Base-by-base conservation (phyloP, 2,888 invertebrate genomes). In the Unio delphinus region DNA sequence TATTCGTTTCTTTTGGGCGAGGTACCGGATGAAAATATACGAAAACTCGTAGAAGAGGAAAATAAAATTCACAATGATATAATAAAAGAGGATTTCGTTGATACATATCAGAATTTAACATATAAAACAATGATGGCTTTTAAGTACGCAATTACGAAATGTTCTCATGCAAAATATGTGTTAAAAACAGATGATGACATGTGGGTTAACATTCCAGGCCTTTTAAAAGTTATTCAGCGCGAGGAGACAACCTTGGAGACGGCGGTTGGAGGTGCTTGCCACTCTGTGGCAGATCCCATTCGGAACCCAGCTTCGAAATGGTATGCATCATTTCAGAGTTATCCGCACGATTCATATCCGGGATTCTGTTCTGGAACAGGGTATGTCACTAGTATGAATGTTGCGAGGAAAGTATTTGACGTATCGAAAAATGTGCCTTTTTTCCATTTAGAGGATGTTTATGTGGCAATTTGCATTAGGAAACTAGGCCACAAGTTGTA, bases 381-480 rank as follows among this genome's bases (percentile, higher is more conserved):
- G 0, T 86, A 86, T 64, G 72, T 83, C 18, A 83, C 82, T 45
- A 79, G 79, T 26, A 73, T 76, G 62, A 67, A 75, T 17, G 80
- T 83, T 5, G 83, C 76, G 1, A 61, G 65, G 18, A 74, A 79
- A 59, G 69, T 86, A 6, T 74, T 76, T 26, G 69, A 75, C 8
- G 66, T 82, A 4, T 85, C 85, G 4, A 75, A 73, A 6, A 66
- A 75, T 64, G 74, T 85, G 3, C 86, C 86, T 1, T 85, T 84
- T 69, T 85, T 86, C 61, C 79, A 83, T 68, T 67, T 86, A 60
- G 86, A 86, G 67, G 86, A 86, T 64, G 82, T 86, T 20, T 86
- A 83, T 62, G 74, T 85, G 0, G 73, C 82, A 3, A 64, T 85
- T 55, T 86, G 85, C 61, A 69, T 81, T 11, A 67, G 68, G 45